A percentile compares a stretch with the other conserved stretches of the same genome.
Evolutionary conservation across 1,140 invertebrate genomes (phyloP).

Genomic region (Calosoma granatense): DNA sequence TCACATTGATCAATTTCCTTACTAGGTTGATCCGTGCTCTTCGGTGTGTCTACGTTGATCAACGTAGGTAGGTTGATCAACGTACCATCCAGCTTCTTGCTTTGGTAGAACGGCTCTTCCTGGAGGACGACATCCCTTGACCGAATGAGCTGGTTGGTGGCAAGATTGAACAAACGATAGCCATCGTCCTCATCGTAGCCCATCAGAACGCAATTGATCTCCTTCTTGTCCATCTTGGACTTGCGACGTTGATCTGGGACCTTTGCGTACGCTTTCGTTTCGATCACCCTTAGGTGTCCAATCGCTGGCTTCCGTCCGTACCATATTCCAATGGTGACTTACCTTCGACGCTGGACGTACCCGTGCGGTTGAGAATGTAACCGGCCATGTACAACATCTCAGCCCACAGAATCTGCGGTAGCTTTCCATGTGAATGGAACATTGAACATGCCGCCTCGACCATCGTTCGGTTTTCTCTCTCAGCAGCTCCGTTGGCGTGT

Average conservation of each 20-base stretch:
- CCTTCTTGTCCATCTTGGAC: slow-evolving; percentile 24
- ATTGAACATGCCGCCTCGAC: slow-evolving; percentile 18
- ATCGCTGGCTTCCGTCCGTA: slow-evolving; percentile 11
- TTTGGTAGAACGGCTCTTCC: background rate
- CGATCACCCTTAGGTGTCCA: slow-evolving; percentile 15
- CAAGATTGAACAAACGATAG: background rate
- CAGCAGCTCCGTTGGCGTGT: slow-evolving; percentile 32
- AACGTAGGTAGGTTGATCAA: too few species aligned
- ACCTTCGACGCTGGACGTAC: slow-evolving; percentile 13
- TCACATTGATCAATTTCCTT: background rate
- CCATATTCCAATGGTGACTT: slow-evolving; percentile 26
- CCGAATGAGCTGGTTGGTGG: slow-evolving; percentile 12
- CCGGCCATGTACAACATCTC: background rate
- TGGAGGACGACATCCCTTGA: background rate
- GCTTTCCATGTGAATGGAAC: background rate
- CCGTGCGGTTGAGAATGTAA: slow-evolving; percentile 24
- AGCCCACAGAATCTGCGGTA: background rate
- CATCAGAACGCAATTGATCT: slow-evolving; percentile 20
- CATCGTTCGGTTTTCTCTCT: slow-evolving; percentile 31
- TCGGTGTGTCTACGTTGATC: background rate
- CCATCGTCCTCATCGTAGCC: slow-evolving; percentile 19
- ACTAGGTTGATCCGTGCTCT: background rate
- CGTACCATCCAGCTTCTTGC: background rate
- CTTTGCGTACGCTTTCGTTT: slow-evolving; percentile 20
- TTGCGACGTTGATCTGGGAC: slow-evolving; percentile 22